phyloP scores from a whole-genome alignment of 2,113 vertebrate genomes.

The Microtus richardsoni region DNA sequence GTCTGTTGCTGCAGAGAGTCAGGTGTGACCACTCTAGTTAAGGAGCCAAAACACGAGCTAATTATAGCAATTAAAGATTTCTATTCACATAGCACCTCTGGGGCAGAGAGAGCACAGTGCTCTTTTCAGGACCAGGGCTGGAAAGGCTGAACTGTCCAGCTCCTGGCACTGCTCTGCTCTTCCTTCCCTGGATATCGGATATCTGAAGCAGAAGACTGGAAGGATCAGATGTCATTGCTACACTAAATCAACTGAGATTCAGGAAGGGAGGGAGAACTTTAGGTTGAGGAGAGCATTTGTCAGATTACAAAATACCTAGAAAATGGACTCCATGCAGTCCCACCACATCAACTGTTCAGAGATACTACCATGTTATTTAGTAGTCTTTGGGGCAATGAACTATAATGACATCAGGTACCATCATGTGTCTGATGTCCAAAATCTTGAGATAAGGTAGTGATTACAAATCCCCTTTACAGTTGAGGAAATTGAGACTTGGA shows the following conservation, averaged over 20 bases:
- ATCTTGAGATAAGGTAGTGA: neutral
- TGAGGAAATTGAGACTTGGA: neutral
- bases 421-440: neutral
- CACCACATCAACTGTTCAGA: neutral
- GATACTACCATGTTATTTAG: neutral
- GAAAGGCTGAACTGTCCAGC: neutral
- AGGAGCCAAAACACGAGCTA: slow-evolving; percentile 51
- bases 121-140: neutral
- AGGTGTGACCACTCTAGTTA: slow-evolving; percentile 49
- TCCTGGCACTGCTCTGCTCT: neutral
- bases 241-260: neutral
- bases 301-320: neutral
- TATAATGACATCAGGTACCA: neutral
- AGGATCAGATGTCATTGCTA: neutral
- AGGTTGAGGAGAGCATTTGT: neutral
- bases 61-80: slow-evolving; percentile 66
- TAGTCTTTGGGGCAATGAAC: fast-evolving
- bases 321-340: neutral
- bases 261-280: neutral
- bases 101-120: neutral
- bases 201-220: neutral
- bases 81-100: slow-evolving; percentile 61
- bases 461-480: neutral
- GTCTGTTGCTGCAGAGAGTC: slow-evolving; percentile 17
- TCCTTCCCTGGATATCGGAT: neutral